A percentile compares a stretch with the other conserved stretches of the same genome.
These are phyloP conservation scores for Semnornis frantzii DNA, from an alignment of 2,113 vertebrate species.

Conservation along the genomic window DNA sequence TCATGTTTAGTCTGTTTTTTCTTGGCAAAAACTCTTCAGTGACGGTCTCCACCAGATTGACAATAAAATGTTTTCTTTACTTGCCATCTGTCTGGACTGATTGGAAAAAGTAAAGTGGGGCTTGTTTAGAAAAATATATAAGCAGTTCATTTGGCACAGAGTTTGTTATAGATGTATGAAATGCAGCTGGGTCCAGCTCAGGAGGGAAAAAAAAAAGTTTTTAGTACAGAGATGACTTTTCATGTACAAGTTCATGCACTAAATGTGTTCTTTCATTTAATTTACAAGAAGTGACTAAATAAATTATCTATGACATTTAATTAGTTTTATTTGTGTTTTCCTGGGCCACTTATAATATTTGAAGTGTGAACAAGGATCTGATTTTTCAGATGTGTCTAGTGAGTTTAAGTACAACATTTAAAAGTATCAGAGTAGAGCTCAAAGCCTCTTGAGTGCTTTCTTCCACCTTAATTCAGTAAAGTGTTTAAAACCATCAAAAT, in stretches of 20 bases:
- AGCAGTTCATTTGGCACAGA: constrained; percentile 47
- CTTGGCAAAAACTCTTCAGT: constrained; percentile 74
- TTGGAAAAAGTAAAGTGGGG: constrained; percentile 68
- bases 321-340: constrained; percentile 49
- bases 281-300: constrained; percentile 30
- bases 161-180: constrained; percentile 53
- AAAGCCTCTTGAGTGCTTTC: not conserved
- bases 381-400: not conserved
- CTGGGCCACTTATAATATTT: not conserved
- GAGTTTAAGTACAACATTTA: not conserved
- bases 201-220: not conserved
- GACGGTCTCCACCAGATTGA: constrained; percentile 73
- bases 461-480: not conserved
- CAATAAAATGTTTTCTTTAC: constrained; percentile 78
- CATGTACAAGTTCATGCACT: constrained; percentile 12
- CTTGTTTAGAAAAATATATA: constrained; percentile 69
- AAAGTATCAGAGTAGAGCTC: not conserved
- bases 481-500: not conserved
- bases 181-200: constrained; percentile 33
- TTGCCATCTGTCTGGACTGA: constrained; percentile 77
- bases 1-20: constrained; percentile 81
- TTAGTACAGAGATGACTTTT: constrained; percentile 50
- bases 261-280: constrained; percentile 32
- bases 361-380: not conserved
- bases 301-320: constrained; percentile 43